These are phyloP conservation scores for Didymodactylos carnosus DNA, from an alignment of 2,888 invertebrate species.

Conservation along the genomic window DNA sequence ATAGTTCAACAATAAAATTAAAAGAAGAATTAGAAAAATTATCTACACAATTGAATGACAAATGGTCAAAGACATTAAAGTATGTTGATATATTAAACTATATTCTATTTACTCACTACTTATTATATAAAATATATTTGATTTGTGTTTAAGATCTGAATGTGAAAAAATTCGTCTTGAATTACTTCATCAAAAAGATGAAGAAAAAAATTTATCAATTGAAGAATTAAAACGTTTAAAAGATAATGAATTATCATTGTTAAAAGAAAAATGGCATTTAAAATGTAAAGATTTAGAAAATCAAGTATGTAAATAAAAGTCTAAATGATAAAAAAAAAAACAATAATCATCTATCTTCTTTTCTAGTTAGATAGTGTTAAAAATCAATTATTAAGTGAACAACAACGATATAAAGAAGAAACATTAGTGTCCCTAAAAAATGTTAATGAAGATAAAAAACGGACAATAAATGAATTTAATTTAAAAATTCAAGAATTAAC, in stretches of 20 bases:
- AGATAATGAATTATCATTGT: slow-evolving; percentile 22
- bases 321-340: not conserved
- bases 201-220: slow-evolving; percentile 25
- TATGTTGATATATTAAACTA: no score
- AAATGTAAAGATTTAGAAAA: slow-evolving; percentile 22
- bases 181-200: slow-evolving; percentile 25
- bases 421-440: not conserved
- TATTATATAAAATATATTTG: not conserved
- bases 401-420: not conserved
- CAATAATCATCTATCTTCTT: not conserved
- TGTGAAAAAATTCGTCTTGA: slow-evolving; percentile 23
- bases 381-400: not conserved
- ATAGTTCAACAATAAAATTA: not conserved
- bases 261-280: slow-evolving; percentile 22
- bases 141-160: slow-evolving; percentile 19
- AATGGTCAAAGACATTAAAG: slow-evolving; percentile 30
- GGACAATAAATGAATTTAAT: not conserved
- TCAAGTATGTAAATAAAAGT: slow-evolving; percentile 20
- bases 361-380: not conserved
- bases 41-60: slow-evolving; percentile 18
- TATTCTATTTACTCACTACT: no score
- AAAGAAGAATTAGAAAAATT: slow-evolving; percentile 12
- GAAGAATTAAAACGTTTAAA: slow-evolving; percentile 24
- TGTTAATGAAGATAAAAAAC: not conserved
- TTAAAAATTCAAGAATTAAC: not conserved